A percentile compares a stretch with the other conserved stretches of the same genome.
phyloP scores from a whole-genome alignment of 2,113 vertebrate genomes.

The Cavia porcellus region DNA sequence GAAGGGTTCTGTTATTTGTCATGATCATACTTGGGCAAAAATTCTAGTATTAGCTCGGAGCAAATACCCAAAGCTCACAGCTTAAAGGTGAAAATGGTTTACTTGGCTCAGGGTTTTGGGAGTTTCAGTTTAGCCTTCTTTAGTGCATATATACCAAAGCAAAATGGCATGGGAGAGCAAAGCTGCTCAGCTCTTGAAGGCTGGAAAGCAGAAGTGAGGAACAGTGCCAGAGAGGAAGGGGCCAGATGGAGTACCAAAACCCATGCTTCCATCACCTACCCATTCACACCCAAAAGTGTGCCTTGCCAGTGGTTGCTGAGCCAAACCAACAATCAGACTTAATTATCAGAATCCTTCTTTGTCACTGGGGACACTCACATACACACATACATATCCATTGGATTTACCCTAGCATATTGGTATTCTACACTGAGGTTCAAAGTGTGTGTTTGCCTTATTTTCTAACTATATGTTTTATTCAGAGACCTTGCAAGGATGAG shows the following conservation, averaged over 20 bases:
- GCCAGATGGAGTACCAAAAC: too few relatives aligned
- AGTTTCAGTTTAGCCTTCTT: background rate
- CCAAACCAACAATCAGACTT: background rate
- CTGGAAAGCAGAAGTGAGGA: background rate
- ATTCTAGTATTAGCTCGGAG: background rate
- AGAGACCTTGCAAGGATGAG: background rate
- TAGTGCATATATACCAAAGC: background rate
- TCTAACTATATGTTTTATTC: slow-evolving; percentile 45
- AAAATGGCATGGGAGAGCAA: background rate
- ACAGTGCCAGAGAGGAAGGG: background rate
- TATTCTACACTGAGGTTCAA: background rate
- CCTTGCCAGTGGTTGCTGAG: background rate
- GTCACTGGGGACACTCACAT: background rate
- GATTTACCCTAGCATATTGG: background rate
- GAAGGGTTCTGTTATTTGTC: background rate
- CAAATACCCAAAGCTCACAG: background rate
- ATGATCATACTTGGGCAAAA: background rate
- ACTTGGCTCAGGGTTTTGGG: background rate
- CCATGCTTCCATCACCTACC: too few relatives aligned
- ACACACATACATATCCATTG: background rate
- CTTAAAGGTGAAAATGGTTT: background rate
- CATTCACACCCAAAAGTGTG: background rate
- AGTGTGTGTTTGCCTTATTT: background rate
- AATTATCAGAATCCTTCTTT: background rate
- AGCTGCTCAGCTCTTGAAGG: background rate